These are phyloP conservation scores for Caenorhabditis briggsae DNA, from an alignment of 1,140 invertebrate genomes.

Conservation along the genomic window DNA sequence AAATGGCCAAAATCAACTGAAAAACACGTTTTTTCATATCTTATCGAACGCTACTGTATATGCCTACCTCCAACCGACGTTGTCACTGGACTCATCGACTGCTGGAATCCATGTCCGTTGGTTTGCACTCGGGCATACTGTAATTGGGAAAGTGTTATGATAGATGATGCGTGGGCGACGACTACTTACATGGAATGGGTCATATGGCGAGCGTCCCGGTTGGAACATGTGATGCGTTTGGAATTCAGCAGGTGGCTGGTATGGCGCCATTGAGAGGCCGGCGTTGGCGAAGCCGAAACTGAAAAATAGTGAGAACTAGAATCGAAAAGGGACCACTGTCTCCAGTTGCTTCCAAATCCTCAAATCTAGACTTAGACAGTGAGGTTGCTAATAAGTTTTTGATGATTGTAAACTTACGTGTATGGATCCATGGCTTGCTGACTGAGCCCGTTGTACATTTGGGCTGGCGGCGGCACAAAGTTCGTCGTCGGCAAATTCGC, in stretches of 20 bases:
- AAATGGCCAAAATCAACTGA: no score
- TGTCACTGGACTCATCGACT: constrained; percentile 52
- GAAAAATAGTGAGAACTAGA: background rate
- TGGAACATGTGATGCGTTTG: constrained; percentile 66
- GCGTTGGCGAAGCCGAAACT: constrained; percentile 64
- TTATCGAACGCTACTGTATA: no score
- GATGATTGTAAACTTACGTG: constrained; percentile 59
- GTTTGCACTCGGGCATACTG: constrained; percentile 27
- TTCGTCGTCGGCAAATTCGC: constrained; percentile 60
- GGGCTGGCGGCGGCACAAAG: constrained; percentile 67
- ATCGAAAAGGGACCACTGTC: background rate
- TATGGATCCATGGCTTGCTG: constrained; percentile 71
- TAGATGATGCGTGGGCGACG: background rate
- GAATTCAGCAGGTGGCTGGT: constrained; percentile 59
- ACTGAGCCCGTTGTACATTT: constrained; percentile 68
- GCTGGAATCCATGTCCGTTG: constrained; percentile 57
- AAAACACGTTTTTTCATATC: background rate
- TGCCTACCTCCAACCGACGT: constrained; percentile 48
- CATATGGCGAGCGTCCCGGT: constrained; percentile 57
- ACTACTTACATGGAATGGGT: constrained; percentile 60
- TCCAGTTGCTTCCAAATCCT: no score
- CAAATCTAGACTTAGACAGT: no score
- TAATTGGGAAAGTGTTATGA: background rate
- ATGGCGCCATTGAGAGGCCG: constrained; percentile 63
- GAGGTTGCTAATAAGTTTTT: no score